These are phyloP conservation scores for Echinometra lucunter DNA, from an alignment of 53 echinoderm and acorn worm genomes.

Conservation along the genomic window DNA sequence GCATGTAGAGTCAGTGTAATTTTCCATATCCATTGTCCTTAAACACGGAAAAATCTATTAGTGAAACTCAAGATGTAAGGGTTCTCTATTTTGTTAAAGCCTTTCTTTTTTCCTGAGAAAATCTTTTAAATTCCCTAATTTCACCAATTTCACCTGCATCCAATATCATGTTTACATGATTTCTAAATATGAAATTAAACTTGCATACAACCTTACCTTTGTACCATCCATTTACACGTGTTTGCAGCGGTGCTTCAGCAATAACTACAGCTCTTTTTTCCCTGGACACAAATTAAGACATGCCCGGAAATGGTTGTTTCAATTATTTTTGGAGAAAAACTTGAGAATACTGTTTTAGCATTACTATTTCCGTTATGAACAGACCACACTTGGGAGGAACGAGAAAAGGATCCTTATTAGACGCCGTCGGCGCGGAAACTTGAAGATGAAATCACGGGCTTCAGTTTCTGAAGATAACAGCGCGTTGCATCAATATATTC, in stretches of 20 bases:
- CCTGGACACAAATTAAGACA: neutral
- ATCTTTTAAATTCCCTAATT: too few species aligned
- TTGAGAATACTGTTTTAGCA: neutral
- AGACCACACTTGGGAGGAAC: neutral
- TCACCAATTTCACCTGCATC: too few species aligned
- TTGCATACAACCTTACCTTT: conserved; percentile 16
- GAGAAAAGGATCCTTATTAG: too few species aligned
- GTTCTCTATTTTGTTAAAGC: too few species aligned
- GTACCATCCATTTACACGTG: conserved; percentile 45
- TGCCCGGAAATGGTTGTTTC: neutral
- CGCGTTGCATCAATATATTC: conserved; percentile 31
- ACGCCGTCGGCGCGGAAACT: neutral
- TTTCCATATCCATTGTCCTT: too few species aligned
- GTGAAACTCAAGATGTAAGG: too few species aligned
- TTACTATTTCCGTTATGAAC: neutral
- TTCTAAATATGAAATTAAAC: neutral
- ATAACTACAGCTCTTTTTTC: neutral
- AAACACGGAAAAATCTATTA: too few species aligned
- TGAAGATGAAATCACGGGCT: conserved; percentile 32
- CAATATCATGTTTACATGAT: neutral
- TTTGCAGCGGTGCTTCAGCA: neutral
- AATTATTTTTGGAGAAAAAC: neutral
- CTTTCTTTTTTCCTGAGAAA: too few species aligned
- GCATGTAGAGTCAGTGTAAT: too few species aligned
- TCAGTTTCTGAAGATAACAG: conserved; percentile 10